Evolutionary conservation across 2,888 invertebrate genomes (phyloP), one percentile per base, ranked within the genome.

Genomic region (Dyspetes luteomarginatus): DNA sequence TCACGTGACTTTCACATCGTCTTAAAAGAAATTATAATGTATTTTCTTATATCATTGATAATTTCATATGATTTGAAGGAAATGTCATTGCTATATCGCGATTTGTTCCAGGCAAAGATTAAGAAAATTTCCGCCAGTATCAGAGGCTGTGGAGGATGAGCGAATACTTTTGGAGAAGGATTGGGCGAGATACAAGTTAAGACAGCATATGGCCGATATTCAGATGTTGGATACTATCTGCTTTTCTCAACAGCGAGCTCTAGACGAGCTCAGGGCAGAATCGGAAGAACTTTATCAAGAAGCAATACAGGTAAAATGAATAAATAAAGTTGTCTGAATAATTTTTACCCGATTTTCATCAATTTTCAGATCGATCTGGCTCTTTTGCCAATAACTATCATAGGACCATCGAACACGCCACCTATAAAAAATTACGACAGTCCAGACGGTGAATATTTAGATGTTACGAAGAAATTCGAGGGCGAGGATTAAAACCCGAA

Each of bases 361-460:
- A 41, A 88, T 88, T 93, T 92, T 45, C 94, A 97, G 95, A 93
- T 95, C 3, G 98, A 98, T 91, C 89, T 94, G 17, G 91, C 93
- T 4, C 89, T 97, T 41, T 88, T 98, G 24, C 97, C 97, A 0
- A 95, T 95, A 85, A 93, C 93, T 19, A 89, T 94, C 1, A 93
- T 93, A 75, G 98, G 98, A 0, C 97, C 98, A 0, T 71, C 68
- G 15, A 93, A 95, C 28, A 98, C 98, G 0, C 98, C 98, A 2
- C 95, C 98, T 0, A 96, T 97, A 76, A 94, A 95, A 88, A 94
- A 95, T 82, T 99, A 97, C 90, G 94, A 94, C 0, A 94, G 95
- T 56, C 97, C 97, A 0, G 98, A 99, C 92, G 99, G 99, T 45
- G 97, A 98, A 87, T 98, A 98, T 89, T 91, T 95, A 22, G 96